Conservation (phyloP, 2,888 invertebrate genomes). For the Eupelmus urozonus region DNA sequence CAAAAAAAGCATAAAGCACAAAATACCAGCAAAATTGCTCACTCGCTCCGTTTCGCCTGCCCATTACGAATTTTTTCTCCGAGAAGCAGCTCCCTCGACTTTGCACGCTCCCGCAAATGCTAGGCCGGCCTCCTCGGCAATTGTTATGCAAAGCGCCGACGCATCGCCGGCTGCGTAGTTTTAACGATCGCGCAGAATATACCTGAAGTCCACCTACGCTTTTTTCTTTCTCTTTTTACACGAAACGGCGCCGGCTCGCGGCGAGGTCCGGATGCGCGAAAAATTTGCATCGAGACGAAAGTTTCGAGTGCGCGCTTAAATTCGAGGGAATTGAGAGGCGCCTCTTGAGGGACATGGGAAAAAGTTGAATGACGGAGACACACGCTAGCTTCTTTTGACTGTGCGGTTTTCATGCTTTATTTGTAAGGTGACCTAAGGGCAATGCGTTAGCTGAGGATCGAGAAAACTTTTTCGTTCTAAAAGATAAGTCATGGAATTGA, state of each 20-base stretch:
- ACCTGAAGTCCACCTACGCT: too few relatives aligned
- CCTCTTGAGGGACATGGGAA: constrained; percentile 24
- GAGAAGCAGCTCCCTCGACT: too few relatives aligned
- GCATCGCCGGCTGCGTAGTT: not conserved
- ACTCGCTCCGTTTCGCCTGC: too few relatives aligned
- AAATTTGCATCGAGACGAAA: constrained; percentile 18
- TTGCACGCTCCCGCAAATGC: too few relatives aligned
- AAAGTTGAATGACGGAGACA: not conserved
- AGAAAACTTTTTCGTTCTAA: constrained; percentile 2
- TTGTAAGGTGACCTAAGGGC: too few relatives aligned
- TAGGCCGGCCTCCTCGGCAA: too few relatives aligned
- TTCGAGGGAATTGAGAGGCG: constrained; percentile 41
- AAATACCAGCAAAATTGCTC: too few relatives aligned
- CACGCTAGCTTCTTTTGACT: not conserved
- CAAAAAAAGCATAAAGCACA: too few relatives aligned
- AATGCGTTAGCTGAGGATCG: not conserved
- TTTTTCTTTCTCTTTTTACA: not conserved
- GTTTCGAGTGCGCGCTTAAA: constrained; percentile 37
- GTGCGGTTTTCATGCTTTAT: not conserved
- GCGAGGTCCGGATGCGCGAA: too few relatives aligned
- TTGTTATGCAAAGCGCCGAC: constrained; percentile 42
- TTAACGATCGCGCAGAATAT: too few relatives aligned
- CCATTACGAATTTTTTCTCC: too few relatives aligned
- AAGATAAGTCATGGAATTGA: too few relatives aligned
- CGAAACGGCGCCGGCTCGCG: constrained; percentile 17